phyloP scores from a whole-genome alignment of 1,140 invertebrate species.

The Drosophila carrolli region DNA sequence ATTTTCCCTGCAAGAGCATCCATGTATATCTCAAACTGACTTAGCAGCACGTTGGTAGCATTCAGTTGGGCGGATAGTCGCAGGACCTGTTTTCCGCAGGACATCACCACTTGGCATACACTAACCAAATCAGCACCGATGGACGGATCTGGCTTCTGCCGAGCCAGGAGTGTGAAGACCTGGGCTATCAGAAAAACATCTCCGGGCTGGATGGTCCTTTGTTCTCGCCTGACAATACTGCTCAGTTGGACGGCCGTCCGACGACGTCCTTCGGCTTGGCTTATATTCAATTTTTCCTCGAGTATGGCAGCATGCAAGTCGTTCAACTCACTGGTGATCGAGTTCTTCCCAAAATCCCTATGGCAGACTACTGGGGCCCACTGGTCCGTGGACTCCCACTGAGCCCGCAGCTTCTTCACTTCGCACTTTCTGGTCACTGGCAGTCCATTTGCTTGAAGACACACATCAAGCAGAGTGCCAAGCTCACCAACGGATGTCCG shows the following conservation, averaged over 20 bases:
- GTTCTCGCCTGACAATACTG: neutral
- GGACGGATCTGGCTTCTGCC: constrained; percentile 48
- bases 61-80: constrained; percentile 68
- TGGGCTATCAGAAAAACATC: constrained; percentile 68
- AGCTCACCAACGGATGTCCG: constrained; percentile 51
- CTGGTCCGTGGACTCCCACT: constrained; percentile 53
- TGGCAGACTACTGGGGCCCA: constrained; percentile 55
- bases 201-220: constrained; percentile 55
- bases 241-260: constrained; percentile 12
- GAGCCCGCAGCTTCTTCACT: constrained; percentile 11
- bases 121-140: constrained; percentile 59
- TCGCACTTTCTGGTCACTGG: constrained; percentile 63
- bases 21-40: constrained; percentile 72
- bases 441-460: constrained; percentile 62
- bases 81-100: constrained; percentile 50
- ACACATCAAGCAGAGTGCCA: constrained; percentile 60
- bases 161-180: constrained; percentile 51
- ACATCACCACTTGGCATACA: constrained; percentile 73
- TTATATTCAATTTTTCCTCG: constrained; percentile 17
- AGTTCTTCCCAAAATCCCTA: constrained; percentile 42
- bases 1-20: constrained; percentile 51
- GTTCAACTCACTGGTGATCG: constrained; percentile 61
- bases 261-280: constrained; percentile 14
- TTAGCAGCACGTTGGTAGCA: constrained; percentile 67
- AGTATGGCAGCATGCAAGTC: constrained; percentile 62